phyloP scores from a whole-genome alignment of 2,888 invertebrate genomes.

The Octonoba sinensis region DNA sequence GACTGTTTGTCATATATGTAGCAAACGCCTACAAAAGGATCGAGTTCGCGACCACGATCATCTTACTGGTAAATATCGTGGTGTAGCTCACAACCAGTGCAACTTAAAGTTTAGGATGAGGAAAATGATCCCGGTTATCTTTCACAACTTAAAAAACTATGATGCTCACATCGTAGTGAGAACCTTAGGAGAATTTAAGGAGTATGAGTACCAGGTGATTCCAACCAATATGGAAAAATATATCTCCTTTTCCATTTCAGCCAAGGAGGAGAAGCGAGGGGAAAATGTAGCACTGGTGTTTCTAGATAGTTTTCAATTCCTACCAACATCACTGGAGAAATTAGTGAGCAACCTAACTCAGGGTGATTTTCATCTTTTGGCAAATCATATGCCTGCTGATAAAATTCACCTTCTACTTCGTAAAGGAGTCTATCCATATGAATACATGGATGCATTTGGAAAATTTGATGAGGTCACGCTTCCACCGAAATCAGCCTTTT shows the following conservation, averaged over 20 bases:
- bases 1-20: background rate
- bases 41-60: conserved; percentile 1
- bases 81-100: background rate
- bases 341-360: background rate
- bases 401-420: background rate
- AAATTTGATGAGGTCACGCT: background rate
- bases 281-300: no score
- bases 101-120: conserved; percentile 9
- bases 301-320: background rate
- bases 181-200: no score
- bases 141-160: conserved; percentile 16
- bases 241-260: background rate
- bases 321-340: background rate
- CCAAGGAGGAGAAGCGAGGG: background rate
- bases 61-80: background rate
- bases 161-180: background rate
- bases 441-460: background rate
- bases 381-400: background rate
- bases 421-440: background rate
- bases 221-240: conserved; percentile 10
- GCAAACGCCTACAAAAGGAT: background rate
- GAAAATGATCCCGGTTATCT: no score
- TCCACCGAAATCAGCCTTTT: background rate
- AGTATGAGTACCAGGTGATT: background rate
- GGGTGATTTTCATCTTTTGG: background rate